Conservation (phyloP, 2,888 invertebrate genomes). For the Microlaimidae sp. region DNA sequence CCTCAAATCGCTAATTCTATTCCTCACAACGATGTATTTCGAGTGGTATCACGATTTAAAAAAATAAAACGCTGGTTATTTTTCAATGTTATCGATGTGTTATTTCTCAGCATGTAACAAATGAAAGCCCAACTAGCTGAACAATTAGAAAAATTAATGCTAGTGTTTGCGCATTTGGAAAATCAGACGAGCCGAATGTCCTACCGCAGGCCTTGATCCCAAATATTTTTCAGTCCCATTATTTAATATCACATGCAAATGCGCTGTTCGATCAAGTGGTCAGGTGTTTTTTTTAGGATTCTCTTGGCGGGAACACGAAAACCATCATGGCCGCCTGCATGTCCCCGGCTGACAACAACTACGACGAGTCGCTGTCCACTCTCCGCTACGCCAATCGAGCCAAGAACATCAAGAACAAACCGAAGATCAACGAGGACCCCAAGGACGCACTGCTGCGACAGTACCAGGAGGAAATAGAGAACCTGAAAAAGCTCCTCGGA, state of each 20-base stretch:
- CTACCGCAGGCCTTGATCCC: no score
- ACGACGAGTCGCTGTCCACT: conserved; percentile 53
- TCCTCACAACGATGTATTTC: no score
- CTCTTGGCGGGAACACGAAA: conserved; percentile 67
- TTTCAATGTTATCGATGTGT: no score
- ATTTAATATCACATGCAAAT: neutral
- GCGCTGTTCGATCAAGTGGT: neutral
- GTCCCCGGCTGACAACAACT: conserved; percentile 62
- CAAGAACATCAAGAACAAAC: conserved; percentile 67
- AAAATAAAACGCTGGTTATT: no score
- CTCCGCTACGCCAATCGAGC: conserved; percentile 57
- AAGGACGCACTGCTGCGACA: conserved; percentile 67
- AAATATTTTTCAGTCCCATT: neutral
- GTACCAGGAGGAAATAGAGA: conserved; percentile 64
- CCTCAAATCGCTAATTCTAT: no score
- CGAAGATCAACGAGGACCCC: conserved; percentile 69
- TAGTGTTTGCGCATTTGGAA: neutral
- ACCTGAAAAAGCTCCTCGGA: conserved; percentile 47
- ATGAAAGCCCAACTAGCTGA: no score
- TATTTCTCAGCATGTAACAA: no score
- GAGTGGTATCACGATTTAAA: no score
- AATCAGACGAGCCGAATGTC: no score
- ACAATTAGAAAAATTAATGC: no score
- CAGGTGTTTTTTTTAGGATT: conserved; percentile 47
- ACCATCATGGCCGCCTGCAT: conserved; percentile 72